Base-by-base conservation (phyloP, 2,888 invertebrate genomes). In the Dryomyza anilis region DNA sequence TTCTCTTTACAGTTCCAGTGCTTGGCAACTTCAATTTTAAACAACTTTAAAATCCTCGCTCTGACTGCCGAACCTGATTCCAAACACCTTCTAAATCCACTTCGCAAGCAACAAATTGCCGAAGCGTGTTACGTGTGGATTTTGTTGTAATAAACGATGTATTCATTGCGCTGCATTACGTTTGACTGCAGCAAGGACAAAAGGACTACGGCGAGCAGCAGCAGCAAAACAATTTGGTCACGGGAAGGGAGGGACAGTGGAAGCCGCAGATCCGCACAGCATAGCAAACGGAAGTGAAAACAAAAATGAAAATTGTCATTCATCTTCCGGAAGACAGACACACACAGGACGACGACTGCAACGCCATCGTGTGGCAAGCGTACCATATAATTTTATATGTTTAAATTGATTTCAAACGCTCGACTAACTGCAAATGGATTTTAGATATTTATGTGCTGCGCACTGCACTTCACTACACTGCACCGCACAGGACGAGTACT, bases 381-480 rank as follows among this genome's bases (percentile, higher is more conserved):
- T n/a, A 16, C 33, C 8, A 27, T 46, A 62, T 65, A 57, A 62
- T 62, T 65, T 45, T 43, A 43, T 45, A 59, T 56, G 60, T 63
- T 64, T 63, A 68, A 68, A 68, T 68, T 68, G 68, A 68, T 66
- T 68, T 66, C 60, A 45, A 65, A 63, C 68, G 68, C 68, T 66
- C 65, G 66, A 66, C 46, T 67, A 63, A 62, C 64, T 60, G 57
- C 63, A 67, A 66, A 68, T 68, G 63, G 65, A 65, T 66, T 68
- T 64, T 50, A 48, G 48, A 64, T 58, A 60, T 50, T 27, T 46
- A 21, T 57, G 16, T 46, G 30, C n/a, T n/a, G n/a, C n/a, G n/a
- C n/a, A n/a, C n/a, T n/a, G n/a, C n/a, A n/a, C n/a, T n/a, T n/a
- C n/a, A n/a, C n/a, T n/a, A n/a, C n/a, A n/a, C n/a, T n/a, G n/a